phyloP scores from a whole-genome alignment of 2,113 vertebrate genomes.

The Nipponia nippon region DNA sequence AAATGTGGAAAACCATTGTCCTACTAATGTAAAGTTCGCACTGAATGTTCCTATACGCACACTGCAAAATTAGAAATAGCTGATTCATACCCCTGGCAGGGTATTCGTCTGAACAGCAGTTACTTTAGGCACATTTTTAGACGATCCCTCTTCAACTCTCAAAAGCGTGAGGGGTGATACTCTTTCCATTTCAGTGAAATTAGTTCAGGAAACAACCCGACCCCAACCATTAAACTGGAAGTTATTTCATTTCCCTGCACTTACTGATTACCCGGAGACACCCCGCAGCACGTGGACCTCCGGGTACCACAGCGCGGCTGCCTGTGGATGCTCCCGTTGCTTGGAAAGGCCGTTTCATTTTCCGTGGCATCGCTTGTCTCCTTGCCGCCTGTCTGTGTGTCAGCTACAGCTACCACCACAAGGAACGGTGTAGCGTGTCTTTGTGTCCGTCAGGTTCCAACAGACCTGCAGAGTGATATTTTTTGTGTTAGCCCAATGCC shows the following conservation, averaged over 20 bases:
- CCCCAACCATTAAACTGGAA: neutral
- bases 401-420: neutral
- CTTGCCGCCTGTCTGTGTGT: too few species aligned
- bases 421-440: rapidly evolving
- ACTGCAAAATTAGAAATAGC: neutral
- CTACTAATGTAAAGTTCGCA: neutral
- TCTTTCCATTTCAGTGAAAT: neutral
- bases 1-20: neutral
- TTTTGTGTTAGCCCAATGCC: neutral
- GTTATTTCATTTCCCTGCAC: neutral
- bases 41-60: neutral
- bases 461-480: rapidly evolving
- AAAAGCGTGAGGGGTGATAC: rapidly evolving
- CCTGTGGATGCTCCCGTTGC: neutral
- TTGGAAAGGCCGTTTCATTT: neutral
- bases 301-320: rapidly evolving
- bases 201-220: neutral
- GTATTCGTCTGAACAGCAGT: too few species aligned
- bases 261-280: neutral
- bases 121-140: neutral
- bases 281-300: neutral
- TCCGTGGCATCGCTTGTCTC: rapidly evolving
- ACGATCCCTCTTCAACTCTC: neutral
- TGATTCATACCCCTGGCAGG: too few species aligned
- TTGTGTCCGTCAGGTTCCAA: rapidly evolving